Evolutionary conservation across 2,888 invertebrate species (phyloP), one percentile per base, ranked within the genome.

Genomic region (Sympetrum striolatum): DNA sequence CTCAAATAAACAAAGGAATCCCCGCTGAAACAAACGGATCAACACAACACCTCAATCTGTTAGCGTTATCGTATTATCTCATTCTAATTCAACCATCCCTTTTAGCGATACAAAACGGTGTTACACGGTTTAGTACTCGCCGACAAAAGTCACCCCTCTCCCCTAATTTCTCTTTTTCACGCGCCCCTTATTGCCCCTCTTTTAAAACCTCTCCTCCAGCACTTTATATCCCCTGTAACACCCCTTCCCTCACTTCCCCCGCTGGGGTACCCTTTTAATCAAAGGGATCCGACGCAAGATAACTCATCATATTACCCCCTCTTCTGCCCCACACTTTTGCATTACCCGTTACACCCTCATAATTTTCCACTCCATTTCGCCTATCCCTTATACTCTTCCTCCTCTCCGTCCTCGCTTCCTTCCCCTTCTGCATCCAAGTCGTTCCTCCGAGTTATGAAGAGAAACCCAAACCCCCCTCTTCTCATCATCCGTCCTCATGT

Each of bases 301-400:
- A 86, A 86, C 86, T 86, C 86, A 86, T 86, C 86, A 86, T 86
- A 86, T 86, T 86, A 86, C 86, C 86, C 81, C 35, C 37, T 60
- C 86, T 37, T 15, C 60, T 18, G 10, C 58, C 44, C 15, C 58
- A 3, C 58, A n/a, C 31, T 12, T 35, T 86, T 64, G 58, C 82
- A 31, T 18, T 10, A 12, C 18, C 82, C 48, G 31, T 86, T 60
- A 48, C 82, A 58, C 58, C 86, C 86, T 73, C 73, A 73, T 73
- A 73, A 73, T 73, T 73, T 73, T 73, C 73, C 73, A 22, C 73
- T 60, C 64, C 60, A 35, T 53, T 60, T 12, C 58, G 53, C 58
- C 58, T 39, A 39, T 44, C 82, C 31, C 82, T 58, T 82, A 25
- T 22, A 15, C 60, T 80, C 73, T 31, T 31, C 73, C 64, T 35